phyloP scores from a whole-genome alignment of 1,140 invertebrate genomes.

The Mizuhopecten yessoensis region DNA sequence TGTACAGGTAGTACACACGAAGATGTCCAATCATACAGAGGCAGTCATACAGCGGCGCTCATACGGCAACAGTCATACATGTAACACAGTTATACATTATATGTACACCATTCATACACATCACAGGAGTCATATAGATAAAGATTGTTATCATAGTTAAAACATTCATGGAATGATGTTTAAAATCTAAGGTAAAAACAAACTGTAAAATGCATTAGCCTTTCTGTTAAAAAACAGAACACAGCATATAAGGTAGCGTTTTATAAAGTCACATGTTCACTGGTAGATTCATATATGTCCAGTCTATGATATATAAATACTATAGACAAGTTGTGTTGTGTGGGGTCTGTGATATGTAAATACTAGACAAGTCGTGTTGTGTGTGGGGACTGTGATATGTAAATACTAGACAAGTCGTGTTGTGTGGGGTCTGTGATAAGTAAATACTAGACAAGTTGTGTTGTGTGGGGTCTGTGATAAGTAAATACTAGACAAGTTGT shows the following conservation, averaged over 20 bases:
- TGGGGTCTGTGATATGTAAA: neutral
- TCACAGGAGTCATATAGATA: conserved; percentile 19
- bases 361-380: neutral
- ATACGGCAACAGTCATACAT: too few species aligned
- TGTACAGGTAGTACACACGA: neutral
- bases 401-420: too few species aligned
- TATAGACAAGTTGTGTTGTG: neutral
- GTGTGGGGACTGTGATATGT: too few species aligned
- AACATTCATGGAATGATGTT: conserved; percentile 39
- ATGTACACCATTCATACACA: neutral
- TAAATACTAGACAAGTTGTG: too few species aligned
- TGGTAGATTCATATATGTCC: neutral
- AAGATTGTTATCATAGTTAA: neutral
- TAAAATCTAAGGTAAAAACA: conserved; percentile 40
- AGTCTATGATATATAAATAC: neutral
- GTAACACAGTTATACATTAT: conserved; percentile 2
- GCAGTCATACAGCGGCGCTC: neutral
- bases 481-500: too few species aligned
- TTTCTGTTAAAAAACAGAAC: neutral
- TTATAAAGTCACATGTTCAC: neutral
- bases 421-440: too few species aligned
- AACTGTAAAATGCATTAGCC: conserved; percentile 33
- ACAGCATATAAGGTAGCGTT: neutral
- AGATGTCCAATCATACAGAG: too few species aligned
- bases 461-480: too few species aligned